Evolutionary conservation across 2,113 vertebrate genomes (phyloP).

Genomic region (Mixornis gularis): DNA sequence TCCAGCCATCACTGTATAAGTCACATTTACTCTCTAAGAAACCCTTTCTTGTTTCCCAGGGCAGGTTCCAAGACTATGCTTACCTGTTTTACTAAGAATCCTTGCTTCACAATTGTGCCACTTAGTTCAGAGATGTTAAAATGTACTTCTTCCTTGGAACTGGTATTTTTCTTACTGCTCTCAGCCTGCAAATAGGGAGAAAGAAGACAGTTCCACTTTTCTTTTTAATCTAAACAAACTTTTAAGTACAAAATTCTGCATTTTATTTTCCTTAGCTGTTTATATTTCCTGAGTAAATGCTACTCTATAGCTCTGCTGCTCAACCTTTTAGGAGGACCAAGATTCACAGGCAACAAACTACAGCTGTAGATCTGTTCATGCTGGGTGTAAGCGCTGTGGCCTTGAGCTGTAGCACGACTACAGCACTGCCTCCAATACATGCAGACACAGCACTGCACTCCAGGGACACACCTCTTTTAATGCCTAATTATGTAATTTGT

Average conservation of each 20-base stretch:
- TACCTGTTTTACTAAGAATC: conserved; percentile 93
- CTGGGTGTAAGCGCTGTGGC: neutral
- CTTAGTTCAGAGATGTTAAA: conserved; percentile 83
- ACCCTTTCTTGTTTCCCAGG: neutral
- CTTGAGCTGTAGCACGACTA: neutral
- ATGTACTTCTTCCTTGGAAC: conserved; percentile 77
- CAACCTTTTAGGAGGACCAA: neutral
- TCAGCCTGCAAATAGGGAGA: conserved; percentile 75
- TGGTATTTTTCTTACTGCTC: conserved; percentile 77
- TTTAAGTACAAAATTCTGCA: neutral
- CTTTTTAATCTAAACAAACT: neutral
- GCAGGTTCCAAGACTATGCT: neutral
- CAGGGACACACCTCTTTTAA: neutral
- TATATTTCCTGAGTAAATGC: neutral
- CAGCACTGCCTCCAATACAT: neutral
- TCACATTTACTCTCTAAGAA: neutral
- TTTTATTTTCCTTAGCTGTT: neutral
- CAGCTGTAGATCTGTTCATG: neutral
- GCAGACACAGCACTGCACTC: neutral
- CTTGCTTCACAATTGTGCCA: conserved; percentile 86
- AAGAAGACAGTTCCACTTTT: neutral
- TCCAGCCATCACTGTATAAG: neutral
- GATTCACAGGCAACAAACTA: neutral
- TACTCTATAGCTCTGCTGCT: neutral
- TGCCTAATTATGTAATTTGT: neutral